Evolutionary conservation across 2,113 vertebrate species (phyloP).

Genomic region (Rhabdornis inornatus): DNA sequence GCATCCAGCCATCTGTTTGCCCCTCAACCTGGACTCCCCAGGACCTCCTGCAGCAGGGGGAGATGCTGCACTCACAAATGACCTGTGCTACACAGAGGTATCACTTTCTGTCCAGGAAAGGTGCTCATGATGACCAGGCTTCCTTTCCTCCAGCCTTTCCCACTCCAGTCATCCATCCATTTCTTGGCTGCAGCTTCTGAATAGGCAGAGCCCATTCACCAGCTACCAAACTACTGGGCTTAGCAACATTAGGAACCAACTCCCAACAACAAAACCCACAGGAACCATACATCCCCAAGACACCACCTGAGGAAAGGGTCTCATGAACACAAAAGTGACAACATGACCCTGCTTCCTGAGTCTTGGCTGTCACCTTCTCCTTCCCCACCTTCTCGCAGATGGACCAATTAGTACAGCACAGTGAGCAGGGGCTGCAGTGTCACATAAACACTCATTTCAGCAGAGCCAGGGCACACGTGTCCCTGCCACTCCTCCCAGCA

Average conservation of each 20-base stretch:
- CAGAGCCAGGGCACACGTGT: rapidly evolving
- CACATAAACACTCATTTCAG: not conserved
- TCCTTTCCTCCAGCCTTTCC: not conserved
- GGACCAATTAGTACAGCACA: rapidly evolving
- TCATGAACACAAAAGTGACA: not conserved
- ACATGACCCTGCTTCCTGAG: not conserved
- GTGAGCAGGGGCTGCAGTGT: rapidly evolving
- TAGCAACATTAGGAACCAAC: not conserved
- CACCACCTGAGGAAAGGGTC: not conserved
- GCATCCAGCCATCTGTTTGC: rapidly evolving
- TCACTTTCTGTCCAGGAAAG: not conserved
- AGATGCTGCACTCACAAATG: not conserved
- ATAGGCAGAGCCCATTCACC: not conserved
- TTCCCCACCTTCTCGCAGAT: not conserved
- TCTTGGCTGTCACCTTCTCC: not conserved
- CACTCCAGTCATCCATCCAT: not conserved
- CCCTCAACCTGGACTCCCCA: not conserved
- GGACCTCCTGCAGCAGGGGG: not conserved
- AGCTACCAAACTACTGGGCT: not conserved
- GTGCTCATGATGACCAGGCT: not conserved
- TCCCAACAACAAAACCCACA: not conserved
- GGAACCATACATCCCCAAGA: not conserved
- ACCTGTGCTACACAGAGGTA: rapidly evolving
- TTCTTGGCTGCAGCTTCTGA: not conserved
- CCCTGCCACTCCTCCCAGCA: rapidly evolving